Conservation (phyloP, 2,113 vertebrate genomes). For the Ondatra zibethicus region DNA sequence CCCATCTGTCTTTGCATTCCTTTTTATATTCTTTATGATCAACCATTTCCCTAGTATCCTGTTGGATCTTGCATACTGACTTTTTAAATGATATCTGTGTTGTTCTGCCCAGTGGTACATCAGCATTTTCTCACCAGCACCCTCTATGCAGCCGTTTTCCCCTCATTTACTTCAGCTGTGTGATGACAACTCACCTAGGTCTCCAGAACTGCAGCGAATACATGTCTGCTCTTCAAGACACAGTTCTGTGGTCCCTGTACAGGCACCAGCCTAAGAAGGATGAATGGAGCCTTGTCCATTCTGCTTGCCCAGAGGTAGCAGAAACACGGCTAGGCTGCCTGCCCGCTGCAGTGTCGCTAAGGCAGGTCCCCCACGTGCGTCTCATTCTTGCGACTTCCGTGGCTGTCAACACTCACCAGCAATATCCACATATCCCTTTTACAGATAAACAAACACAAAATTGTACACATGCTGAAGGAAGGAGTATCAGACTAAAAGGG, state of each 20-base stretch:
- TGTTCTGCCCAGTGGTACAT: background rate
- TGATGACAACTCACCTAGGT: background rate
- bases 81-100: background rate
- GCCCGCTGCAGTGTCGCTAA: background rate
- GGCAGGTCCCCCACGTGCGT: no score
- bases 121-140: background rate
- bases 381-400: background rate
- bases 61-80: background rate
- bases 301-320: background rate
- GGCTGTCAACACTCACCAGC: background rate
- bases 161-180: background rate
- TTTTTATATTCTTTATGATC: background rate
- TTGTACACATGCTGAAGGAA: no score
- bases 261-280: background rate
- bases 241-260: background rate
- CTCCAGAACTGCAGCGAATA: background rate
- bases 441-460: background rate
- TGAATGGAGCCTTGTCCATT: accelerated
- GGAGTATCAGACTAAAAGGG: background rate
- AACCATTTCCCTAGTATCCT: background rate
- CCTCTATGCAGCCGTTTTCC: background rate
- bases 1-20: background rate
- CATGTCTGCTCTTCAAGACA: background rate
- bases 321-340: background rate
- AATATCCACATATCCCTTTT: background rate